Evolutionary conservation across 1,140 invertebrate genomes (phyloP).

Genomic region (Sycophaga agraensis): DNA sequence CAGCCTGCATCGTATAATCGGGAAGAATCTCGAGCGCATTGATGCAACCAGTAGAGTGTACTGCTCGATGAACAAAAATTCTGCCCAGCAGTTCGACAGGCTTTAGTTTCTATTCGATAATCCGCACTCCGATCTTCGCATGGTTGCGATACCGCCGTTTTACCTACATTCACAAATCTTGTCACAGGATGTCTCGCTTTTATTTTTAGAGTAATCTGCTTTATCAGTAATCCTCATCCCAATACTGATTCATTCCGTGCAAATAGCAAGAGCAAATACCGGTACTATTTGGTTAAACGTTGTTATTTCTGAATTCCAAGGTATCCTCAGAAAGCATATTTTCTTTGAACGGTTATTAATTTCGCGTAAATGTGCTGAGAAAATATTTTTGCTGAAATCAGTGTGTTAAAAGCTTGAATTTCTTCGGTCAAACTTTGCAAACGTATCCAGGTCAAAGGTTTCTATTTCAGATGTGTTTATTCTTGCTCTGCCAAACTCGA

Average conservation of each 20-base stretch:
- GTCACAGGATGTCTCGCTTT: too few relatives aligned
- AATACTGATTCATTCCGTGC: too few relatives aligned
- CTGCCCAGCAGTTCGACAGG: background rate
- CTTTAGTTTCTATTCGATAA: background rate
- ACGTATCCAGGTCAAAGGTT: conserved; percentile 42
- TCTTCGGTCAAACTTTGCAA: conserved; percentile 20
- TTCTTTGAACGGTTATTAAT: too few relatives aligned
- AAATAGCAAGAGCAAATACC: too few relatives aligned
- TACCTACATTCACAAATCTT: too few relatives aligned
- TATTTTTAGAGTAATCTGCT: too few relatives aligned
- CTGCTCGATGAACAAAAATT: background rate
- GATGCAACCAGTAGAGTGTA: background rate
- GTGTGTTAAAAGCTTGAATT: conserved; percentile 7
- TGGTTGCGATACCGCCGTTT: background rate
- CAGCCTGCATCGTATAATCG: conserved; percentile 3
- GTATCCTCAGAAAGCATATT: too few relatives aligned
- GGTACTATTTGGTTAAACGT: too few relatives aligned
- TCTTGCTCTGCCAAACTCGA: conserved; percentile 40
- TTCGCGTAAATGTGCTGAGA: too few relatives aligned
- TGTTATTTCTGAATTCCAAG: too few relatives aligned
- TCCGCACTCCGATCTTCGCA: background rate
- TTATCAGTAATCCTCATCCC: too few relatives aligned
- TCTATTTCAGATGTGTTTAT: conserved; percentile 47
- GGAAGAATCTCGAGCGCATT: background rate
- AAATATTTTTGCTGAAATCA: conserved; percentile 15